Base-by-base conservation (phyloP, 2,888 invertebrate species). In the Dinocampus coccinellae region DNA sequence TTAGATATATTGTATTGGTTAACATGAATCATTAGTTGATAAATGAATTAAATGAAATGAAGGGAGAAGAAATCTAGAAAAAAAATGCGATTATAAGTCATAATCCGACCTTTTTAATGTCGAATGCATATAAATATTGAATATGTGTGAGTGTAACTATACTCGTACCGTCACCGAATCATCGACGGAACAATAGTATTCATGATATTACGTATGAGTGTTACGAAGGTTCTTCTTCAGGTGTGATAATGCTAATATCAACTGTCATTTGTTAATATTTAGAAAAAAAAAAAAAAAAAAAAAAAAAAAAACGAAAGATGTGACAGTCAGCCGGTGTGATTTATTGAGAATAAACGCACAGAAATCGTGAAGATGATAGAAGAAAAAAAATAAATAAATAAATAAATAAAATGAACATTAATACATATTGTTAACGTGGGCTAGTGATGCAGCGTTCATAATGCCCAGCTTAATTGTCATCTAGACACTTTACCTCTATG, bases 401-500 rank as follows among this genome's bases (percentile, higher is more conserved):
- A 9, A 60, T 16, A 7, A 47, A 47, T 7, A 47, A 42, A 9
- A 34, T 16, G 9, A 47, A 16, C 3, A 47, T 47, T 47, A 20
- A n/a, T 20, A 20, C 47, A 47, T 47, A 61, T 61, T 61, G 11
- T 61, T 34, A 61, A 39, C 33, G 22, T 58, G 58, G 29, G 34
- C 24, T 20, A 34, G 58, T 58, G 58, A 20, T 58, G 34, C 13
- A 58, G n/a, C 29, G n/a, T 29, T 34, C 10, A 16, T 29, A 26
- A 34, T 33, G 33, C 16, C 34, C 34, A 58, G 58, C 60, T 39
- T 66, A 39, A 71, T 73, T 60, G 71, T 70, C 61, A 66, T 73
- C 9, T 70, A 70, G 55, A 57, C 36, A 73, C 55, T 69, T 36
- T 61, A 67, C 74, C 71, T 68, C 62, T 61, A 64, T 34, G 70